Evolutionary conservation across 2,113 vertebrate species (phyloP).

Genomic region (Lepus timidus): DNA sequence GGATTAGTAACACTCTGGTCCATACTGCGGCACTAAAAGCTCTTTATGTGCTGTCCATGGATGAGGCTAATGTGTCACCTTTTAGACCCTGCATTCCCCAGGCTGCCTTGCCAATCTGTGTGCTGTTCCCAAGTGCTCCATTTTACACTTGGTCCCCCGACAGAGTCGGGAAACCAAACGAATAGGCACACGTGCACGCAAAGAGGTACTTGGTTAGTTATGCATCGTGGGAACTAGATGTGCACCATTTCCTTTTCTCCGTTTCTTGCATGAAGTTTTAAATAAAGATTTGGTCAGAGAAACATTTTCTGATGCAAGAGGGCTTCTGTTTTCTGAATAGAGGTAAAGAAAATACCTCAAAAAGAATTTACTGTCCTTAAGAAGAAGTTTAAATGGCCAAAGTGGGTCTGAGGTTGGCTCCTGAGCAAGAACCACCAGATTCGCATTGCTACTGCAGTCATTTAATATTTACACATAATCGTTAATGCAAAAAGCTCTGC

Average conservation of each 20-base stretch:
- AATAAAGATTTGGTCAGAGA: conserved; percentile 18
- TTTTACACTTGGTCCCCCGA: conserved; percentile 47
- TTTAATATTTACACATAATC: neutral
- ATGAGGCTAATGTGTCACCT: conserved; percentile 52
- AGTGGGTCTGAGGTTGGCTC: neutral
- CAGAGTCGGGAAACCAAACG: conserved; percentile 60
- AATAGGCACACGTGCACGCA: conserved; percentile 16
- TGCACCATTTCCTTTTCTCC: conserved; percentile 5
- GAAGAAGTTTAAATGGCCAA: conserved; percentile 36
- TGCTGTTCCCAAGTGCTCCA: conserved; percentile 63
- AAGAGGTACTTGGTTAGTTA: conserved; percentile 66
- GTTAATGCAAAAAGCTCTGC: neutral
- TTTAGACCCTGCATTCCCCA: conserved; percentile 53
- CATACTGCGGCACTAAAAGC: conserved; percentile 47
- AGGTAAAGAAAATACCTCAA: neutral
- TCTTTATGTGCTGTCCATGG: neutral
- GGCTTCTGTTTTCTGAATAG: conserved; percentile 41
- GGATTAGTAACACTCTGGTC: conserved; percentile 47
- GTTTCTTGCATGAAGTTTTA: conserved; percentile 11
- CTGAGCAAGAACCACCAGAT: neutral
- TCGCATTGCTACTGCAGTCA: neutral
- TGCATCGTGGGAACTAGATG: neutral
- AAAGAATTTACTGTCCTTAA: neutral
- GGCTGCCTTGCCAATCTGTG: conserved; percentile 53
- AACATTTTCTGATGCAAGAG: neutral